Conservation (phyloP, 2,797 vertebrate species). For the Scyliorhinus canicula region DNA sequence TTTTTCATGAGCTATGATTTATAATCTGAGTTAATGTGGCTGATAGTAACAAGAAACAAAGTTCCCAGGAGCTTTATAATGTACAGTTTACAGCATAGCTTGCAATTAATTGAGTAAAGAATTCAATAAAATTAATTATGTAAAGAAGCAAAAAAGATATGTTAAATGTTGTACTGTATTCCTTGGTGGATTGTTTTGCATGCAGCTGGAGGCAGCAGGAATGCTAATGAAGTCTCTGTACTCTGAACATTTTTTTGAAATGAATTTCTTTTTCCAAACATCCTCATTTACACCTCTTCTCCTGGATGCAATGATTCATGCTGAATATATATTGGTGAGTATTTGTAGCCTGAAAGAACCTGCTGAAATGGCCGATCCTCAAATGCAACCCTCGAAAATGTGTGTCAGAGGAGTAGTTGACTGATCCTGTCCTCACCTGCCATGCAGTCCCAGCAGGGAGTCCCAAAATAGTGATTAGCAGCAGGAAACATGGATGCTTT, state of each 20-base stretch:
- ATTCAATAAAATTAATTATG: slow-evolving; percentile 24
- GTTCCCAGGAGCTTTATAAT: not conserved
- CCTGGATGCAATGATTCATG: not conserved
- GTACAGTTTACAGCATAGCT: slow-evolving; percentile 2
- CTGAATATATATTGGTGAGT: not conserved
- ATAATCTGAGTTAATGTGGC: not conserved
- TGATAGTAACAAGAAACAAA: not conserved
- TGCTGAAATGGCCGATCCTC: not conserved
- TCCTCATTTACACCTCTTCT: not conserved
- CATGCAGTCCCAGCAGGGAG: not conserved
- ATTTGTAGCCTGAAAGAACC: not conserved
- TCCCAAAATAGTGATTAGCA: slow-evolving; percentile 12
- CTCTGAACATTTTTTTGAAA: not conserved
- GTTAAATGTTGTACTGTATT: not conserved
- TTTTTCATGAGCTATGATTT: not conserved
- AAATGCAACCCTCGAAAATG: not conserved
- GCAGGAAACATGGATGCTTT: not conserved
- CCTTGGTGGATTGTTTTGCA: not conserved
- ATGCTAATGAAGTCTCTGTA: not conserved
- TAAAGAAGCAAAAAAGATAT: slow-evolving; percentile 15
- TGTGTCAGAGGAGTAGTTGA: not conserved
- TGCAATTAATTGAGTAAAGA: slow-evolving; percentile 28
- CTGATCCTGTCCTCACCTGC: not conserved
- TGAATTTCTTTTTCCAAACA: not conserved
- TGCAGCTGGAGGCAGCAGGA: not conserved